A percentile compares a stretch with the other conserved stretches of the same genome.
phyloP scores from a whole-genome alignment of 64 coral and sea anemone species.

The Dendrophyllia cribrosa region DNA sequence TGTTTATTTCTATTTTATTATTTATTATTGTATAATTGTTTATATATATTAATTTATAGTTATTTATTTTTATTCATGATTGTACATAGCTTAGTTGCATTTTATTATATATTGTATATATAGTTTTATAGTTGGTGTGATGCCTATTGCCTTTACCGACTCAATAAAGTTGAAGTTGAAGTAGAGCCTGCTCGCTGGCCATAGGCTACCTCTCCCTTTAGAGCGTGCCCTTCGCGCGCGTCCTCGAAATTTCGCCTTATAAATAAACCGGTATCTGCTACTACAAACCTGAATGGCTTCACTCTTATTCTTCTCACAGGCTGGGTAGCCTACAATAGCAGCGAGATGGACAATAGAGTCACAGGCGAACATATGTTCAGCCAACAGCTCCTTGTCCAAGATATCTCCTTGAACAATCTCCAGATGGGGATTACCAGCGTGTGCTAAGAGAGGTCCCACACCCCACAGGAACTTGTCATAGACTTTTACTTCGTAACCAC shows the following conservation, averaged over 20 bases:
- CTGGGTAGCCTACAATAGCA: slow-evolving; percentile 96
- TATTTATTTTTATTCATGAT: too few relatives aligned
- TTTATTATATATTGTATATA: too few relatives aligned
- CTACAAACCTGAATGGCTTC: slow-evolving; percentile 22
- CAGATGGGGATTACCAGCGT: slow-evolving; percentile 72
- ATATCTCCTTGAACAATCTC: slow-evolving; percentile 89
- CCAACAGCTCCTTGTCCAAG: slow-evolving; percentile 72
- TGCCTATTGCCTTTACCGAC: too few relatives aligned
- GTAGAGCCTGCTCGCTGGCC: too few relatives aligned
- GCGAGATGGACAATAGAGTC: slow-evolving; percentile 94
- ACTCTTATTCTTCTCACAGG: slow-evolving; percentile 77
- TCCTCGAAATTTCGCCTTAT: background rate
- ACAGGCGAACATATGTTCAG: slow-evolving; percentile 68
- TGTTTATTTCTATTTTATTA: too few relatives aligned
- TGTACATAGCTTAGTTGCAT: too few relatives aligned
- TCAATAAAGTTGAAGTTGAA: too few relatives aligned
- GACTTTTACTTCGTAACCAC: slow-evolving; percentile 76
- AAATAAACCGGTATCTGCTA: background rate
- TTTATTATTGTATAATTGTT: too few relatives aligned
- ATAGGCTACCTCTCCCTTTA: too few relatives aligned
- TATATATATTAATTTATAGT: too few relatives aligned
- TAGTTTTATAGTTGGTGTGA: too few relatives aligned
- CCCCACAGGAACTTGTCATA: slow-evolving; percentile 94
- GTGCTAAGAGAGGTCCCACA: slow-evolving; percentile 45
- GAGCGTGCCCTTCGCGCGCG: too few relatives aligned